Evolutionary conservation across 1,140 invertebrate species (phyloP), one percentile per base, ranked within the genome.

Genomic region (Brachionus calyciflorus): DNA sequence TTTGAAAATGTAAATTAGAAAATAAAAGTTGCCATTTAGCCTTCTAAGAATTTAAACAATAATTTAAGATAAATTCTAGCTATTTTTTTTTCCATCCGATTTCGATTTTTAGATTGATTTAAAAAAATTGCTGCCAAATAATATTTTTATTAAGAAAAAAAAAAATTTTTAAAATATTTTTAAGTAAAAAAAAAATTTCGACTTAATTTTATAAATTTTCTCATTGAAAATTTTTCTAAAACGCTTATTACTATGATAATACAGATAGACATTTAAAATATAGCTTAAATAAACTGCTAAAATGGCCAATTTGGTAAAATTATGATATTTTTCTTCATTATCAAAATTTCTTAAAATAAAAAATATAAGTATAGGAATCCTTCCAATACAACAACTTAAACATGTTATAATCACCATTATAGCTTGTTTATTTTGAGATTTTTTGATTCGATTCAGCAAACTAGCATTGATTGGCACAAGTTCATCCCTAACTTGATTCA

Each of bases 341-440:
- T 41, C 40, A 24, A 44, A 44, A 44, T 65, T 65, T 41, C 21
- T 65, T 44, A 65, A 0, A 19, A 65, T 44, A 65, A 40, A 65
- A 26, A 24, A 44, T 21, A 65, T 44, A 1, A 65, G 21, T 44
- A 65, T 41, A 24, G 60, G 60, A 30, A 65, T 44, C 4, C 60
- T 17, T 12, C 60, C 60, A 44, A 65, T 2, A 19, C 24, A 0
- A 24, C 60, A 65, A 9, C 19, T 24, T 2, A 65, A 21, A 46
- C 60, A 65, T 24, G 60, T 44, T 4, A 44, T 2, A 26, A 44
- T 12, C 3, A 65, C 24, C 37, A 65, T 44, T 26, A 65, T 65
- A 2, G 60, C 44, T 46, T 65, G 60, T 28, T 24, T 65, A 14
- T 44, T 7, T 65, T 44, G 24, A 44, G 19, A 12, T 65, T 44